Conservation (phyloP, 1,140 invertebrate genomes). For the Manduca sexta region DNA sequence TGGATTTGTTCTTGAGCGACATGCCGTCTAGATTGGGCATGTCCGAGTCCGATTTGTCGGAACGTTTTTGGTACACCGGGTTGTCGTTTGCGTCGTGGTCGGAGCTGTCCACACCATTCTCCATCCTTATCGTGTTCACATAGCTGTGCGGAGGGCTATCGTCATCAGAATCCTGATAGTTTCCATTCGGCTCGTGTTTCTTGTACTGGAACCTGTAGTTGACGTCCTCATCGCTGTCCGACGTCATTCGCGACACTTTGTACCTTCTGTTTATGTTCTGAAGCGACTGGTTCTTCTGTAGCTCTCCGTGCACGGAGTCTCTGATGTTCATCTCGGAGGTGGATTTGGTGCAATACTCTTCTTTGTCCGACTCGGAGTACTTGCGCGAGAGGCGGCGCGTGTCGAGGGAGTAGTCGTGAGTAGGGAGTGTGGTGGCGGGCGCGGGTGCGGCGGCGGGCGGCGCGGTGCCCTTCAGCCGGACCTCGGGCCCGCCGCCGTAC, state of each 20-base stretch:
- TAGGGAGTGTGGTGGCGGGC: not conserved
- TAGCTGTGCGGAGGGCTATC: conserved; percentile 28
- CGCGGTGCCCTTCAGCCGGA: conserved; percentile 71
- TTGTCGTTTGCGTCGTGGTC: conserved; percentile 56
- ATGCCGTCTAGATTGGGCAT: conserved; percentile 51
- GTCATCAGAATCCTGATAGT: conserved; percentile 49
- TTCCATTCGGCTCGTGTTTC: conserved; percentile 50
- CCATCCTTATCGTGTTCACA: conserved; percentile 33
- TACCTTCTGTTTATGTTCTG: conserved; percentile 54
- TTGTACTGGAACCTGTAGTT: conserved; percentile 43
- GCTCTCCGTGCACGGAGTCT: conserved; percentile 30
- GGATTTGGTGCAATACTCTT: conserved; percentile 57
- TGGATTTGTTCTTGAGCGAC: conserved; percentile 44
- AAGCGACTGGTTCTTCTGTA: conserved; percentile 63
- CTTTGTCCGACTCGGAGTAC: conserved; percentile 54
- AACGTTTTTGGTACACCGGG: conserved; percentile 18
- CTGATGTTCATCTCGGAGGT: conserved; percentile 51
- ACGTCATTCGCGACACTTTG: conserved; percentile 21
- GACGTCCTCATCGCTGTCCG: conserved; percentile 55
- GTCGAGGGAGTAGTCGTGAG: conserved; percentile 8
- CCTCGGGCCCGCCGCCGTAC: conserved; percentile 91
- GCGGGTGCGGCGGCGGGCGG: conserved; percentile 16
- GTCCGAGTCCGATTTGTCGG: conserved; percentile 30
- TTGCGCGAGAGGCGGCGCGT: conserved; percentile 27
- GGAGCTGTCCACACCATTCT: conserved; percentile 52